Evolutionary conservation across 1,140 invertebrate genomes (phyloP).

Genomic region (Drepana arcuata): DNA sequence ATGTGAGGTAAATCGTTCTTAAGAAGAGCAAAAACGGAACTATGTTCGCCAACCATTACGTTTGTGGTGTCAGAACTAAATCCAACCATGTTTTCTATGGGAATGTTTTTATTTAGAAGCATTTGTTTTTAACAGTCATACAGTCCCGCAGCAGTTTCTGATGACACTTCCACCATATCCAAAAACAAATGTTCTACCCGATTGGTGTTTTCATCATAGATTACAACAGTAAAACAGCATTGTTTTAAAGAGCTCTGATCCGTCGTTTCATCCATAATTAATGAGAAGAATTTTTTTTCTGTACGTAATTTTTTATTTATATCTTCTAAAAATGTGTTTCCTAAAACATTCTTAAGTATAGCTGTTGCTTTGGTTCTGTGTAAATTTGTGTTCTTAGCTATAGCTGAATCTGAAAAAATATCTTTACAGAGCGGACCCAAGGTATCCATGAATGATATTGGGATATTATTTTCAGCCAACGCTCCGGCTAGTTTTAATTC

Average conservation of each 20-base stretch:
- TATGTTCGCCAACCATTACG: slow-evolving; percentile 35
- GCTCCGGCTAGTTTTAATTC: no score
- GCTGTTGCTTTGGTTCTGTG: background rate
- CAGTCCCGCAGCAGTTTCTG: slow-evolving; percentile 2
- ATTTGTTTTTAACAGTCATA: slow-evolving; percentile 1
- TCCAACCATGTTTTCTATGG: slow-evolving; percentile 27
- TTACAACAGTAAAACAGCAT: slow-evolving; percentile 2
- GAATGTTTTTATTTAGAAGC: slow-evolving; percentile 2
- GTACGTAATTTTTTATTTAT: background rate
- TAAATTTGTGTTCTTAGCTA: background rate
- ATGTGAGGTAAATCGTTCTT: slow-evolving; percentile 23
- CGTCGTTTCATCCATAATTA: slow-evolving; percentile 1
- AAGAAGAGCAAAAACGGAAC: slow-evolving; percentile 30
- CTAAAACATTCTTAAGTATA: background rate
- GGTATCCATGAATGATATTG: background rate
- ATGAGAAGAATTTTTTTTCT: background rate
- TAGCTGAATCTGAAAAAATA: background rate
- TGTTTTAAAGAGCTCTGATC: background rate
- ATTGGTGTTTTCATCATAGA: slow-evolving; percentile 1
- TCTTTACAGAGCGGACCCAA: background rate
- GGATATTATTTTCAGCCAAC: background rate
- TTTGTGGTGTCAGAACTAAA: slow-evolving; percentile 43
- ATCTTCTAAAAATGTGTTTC: background rate
- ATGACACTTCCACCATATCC: slow-evolving; percentile 1
- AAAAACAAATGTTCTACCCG: slow-evolving; percentile 2